Percentiles rank a stretch among this genome's conserved stretches.
These are phyloP conservation scores for Tenualosa ilisha DNA, from an alignment of 2,797 vertebrate genomes.

Conservation along the genomic window DNA sequence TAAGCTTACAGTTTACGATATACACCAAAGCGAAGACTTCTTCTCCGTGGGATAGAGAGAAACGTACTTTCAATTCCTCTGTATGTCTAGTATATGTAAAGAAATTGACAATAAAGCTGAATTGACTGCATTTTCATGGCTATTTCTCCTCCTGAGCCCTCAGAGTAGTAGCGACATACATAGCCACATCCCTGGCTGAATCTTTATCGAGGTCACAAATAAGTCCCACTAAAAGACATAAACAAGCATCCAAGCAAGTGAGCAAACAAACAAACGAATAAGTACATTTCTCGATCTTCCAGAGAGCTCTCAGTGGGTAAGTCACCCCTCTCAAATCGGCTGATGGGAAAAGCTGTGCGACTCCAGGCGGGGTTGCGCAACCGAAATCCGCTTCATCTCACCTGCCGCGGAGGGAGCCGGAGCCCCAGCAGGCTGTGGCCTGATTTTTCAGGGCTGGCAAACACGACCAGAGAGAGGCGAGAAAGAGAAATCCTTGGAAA, in stretches of 20 bases:
- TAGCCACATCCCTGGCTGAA: not conserved
- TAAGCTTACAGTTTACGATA: not conserved
- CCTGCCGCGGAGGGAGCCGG: not conserved
- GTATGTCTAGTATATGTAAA: no score
- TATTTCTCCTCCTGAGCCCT: not conserved
- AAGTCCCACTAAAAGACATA: not conserved
- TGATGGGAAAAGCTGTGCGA: not conserved
- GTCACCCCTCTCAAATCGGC: not conserved
- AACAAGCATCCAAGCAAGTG: not conserved
- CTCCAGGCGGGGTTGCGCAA: not conserved
- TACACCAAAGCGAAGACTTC: not conserved
- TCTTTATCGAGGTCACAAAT: not conserved
- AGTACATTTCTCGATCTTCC: not conserved
- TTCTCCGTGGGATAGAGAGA: no score
- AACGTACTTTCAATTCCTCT: no score
- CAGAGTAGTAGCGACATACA: not conserved
- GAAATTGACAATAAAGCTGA: no score
- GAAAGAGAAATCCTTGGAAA: not conserved
- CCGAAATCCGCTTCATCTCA: not conserved
- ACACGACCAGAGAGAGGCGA: not conserved
- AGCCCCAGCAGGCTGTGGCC: not conserved
- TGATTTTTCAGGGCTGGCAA: not conserved
- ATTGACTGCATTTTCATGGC: not conserved
- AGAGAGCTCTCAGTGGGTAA: conserved; percentile 2
- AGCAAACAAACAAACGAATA: not conserved